These are phyloP conservation scores for Drosophila repletoides DNA, from an alignment of 1,140 invertebrate species.

Conservation along the genomic window DNA sequence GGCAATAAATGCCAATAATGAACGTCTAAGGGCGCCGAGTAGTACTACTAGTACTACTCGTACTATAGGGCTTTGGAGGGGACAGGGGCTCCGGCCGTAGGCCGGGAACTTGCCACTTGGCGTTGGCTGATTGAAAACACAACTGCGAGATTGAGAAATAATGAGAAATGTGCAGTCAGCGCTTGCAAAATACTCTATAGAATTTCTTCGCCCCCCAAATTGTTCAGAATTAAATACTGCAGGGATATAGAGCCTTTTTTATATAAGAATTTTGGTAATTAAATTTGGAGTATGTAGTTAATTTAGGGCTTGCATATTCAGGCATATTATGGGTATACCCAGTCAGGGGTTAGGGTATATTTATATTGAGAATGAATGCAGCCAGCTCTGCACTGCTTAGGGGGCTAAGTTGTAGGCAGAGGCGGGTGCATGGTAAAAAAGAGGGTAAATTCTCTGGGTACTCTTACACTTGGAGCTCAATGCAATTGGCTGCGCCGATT, in stretches of 20 bases:
- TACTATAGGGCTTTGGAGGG: not conserved
- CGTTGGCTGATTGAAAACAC: slow-evolving; percentile 42
- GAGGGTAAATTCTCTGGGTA: not conserved
- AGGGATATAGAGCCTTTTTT: no score
- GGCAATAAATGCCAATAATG: slow-evolving; percentile 68
- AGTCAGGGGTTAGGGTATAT: slow-evolving; percentile 12
- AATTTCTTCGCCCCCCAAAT: no score
- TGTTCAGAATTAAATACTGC: no score
- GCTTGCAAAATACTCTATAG: not conserved
- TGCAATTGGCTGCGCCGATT: slow-evolving; percentile 63
- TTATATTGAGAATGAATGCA: slow-evolving; percentile 23
- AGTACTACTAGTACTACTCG: slow-evolving; percentile 4
- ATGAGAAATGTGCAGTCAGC: not conserved
- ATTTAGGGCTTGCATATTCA: no score
- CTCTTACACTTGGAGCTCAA: slow-evolving; percentile 58
- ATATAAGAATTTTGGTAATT: no score
- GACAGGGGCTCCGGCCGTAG: not conserved
- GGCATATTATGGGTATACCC: no score
- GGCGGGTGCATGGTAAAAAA: no score
- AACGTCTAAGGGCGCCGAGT: slow-evolving; percentile 63
- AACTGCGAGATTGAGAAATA: slow-evolving; percentile 27
- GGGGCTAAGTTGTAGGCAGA: not conserved
- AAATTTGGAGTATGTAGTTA: no score
- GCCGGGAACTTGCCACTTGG: slow-evolving; percentile 35
- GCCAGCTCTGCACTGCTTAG: slow-evolving; percentile 28